Evolutionary conservation across 2,888 invertebrate species (phyloP).

Genomic region (Himalopsyche anomala): DNA sequence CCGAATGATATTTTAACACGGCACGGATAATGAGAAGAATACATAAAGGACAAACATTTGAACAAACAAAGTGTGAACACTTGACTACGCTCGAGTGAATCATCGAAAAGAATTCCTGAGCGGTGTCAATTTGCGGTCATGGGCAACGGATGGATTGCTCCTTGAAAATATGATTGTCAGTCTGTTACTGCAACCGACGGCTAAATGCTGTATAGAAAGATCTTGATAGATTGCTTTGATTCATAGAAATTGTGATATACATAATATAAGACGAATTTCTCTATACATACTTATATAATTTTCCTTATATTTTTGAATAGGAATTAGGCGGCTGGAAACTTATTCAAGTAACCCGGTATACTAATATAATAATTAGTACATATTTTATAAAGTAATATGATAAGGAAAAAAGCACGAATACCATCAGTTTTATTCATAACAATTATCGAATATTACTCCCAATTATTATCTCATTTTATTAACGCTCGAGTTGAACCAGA

Average conservation of each 20-base stretch:
- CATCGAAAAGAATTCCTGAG: slow-evolving; percentile 26
- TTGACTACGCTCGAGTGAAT: not conserved
- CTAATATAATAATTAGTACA: too few species aligned
- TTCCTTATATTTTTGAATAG: too few species aligned
- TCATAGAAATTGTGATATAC: not conserved
- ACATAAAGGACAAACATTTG: not conserved
- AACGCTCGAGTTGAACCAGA: too few species aligned
- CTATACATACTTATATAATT: too few species aligned
- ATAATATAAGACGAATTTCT: not conserved
- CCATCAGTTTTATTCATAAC: too few species aligned
- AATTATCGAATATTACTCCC: too few species aligned
- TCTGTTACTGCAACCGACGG: not conserved
- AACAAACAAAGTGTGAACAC: slow-evolving; percentile 9
- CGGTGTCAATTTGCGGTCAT: slow-evolving; percentile 19
- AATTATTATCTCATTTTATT: too few species aligned
- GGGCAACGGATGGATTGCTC: slow-evolving; percentile 22
- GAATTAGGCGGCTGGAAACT: too few species aligned
- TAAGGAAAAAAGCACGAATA: too few species aligned
- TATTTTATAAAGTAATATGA: too few species aligned
- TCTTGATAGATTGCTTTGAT: slow-evolving; percentile 2
- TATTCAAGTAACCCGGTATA: too few species aligned
- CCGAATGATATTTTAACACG: slow-evolving; percentile 10
- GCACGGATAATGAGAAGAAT: slow-evolving; percentile 9
- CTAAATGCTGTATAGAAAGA: not conserved
- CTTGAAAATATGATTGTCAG: not conserved